Percentiles rank a stretch among this genome's conserved stretches.
phyloP scores from a whole-genome alignment of 2,797 vertebrate genomes.

The Artibeus lituratus region DNA sequence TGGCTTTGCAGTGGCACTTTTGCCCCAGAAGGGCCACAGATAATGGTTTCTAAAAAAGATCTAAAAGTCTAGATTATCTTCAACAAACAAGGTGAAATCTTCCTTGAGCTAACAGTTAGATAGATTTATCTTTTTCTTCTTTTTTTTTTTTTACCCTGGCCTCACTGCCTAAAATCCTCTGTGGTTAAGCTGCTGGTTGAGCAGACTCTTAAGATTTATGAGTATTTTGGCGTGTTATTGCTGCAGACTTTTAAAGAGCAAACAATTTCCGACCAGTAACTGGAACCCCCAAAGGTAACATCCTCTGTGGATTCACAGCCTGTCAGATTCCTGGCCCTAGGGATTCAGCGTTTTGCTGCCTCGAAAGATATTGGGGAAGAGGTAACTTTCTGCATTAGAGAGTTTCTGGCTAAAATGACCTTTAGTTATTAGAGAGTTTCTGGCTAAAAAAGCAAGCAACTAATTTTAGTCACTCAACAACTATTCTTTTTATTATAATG shows the following conservation, averaged over 20 bases:
- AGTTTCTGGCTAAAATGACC: not conserved
- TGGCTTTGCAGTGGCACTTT: constrained; percentile 4
- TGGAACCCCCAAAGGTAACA: not conserved
- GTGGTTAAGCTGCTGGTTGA: constrained; percentile 48
- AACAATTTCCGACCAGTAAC: constrained; percentile 14
- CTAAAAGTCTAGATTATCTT: constrained; percentile 48
- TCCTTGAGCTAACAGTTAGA: constrained; percentile 68
- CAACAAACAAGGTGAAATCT: constrained; percentile 62
- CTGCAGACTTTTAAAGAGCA: constrained; percentile 39
- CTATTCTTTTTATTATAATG: not conserved
- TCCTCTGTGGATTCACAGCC: not conserved
- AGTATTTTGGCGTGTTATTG: constrained; percentile 30
- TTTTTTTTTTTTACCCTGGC: not conserved
- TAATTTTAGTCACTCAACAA: not conserved
- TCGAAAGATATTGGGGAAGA: not conserved
- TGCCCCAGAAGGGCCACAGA: not conserved
- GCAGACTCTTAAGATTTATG: constrained; percentile 57
- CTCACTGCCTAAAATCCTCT: constrained; percentile 21
- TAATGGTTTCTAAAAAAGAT: constrained; percentile 26
- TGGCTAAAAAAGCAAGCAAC: not conserved
- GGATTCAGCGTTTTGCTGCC: not conserved
- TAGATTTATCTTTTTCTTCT: constrained; percentile 56
- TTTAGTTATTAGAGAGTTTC: constrained; percentile 19
- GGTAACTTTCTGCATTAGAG: not conserved
- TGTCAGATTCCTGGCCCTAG: not conserved